Evolutionary conservation across 2,888 invertebrate genomes (phyloP).

Genomic region (Chironomus tentans): DNA sequence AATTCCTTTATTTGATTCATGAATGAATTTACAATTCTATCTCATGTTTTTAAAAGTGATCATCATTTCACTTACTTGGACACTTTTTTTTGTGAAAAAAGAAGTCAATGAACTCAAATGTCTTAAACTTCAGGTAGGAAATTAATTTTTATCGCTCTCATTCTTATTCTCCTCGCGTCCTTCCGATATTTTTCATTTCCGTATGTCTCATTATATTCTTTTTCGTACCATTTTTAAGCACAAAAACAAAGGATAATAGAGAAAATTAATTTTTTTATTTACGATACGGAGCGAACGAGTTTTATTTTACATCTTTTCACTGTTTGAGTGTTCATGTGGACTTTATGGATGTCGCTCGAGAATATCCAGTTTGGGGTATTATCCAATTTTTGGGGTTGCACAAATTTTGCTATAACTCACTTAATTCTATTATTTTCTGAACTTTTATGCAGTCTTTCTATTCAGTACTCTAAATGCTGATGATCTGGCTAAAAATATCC

Average conservation of each 20-base stretch:
- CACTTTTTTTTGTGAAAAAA: constrained; percentile 19
- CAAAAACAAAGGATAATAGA: constrained; percentile 14
- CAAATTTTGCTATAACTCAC: background rate
- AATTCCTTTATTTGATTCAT: background rate
- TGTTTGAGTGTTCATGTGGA: background rate
- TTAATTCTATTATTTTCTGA: background rate
- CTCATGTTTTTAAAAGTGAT: constrained; percentile 1
- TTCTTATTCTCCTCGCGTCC: background rate
- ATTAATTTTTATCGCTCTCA: constrained; percentile 12
- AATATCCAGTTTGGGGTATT: background rate
- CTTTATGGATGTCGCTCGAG: background rate
- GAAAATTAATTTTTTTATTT: constrained; percentile 11
- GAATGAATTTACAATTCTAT: background rate
- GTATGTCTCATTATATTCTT: background rate
- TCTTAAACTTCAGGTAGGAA: constrained; percentile 19
- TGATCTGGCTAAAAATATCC: background rate
- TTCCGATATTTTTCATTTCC: background rate
- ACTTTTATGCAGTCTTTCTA: too few species aligned
- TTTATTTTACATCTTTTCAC: constrained; percentile 17
- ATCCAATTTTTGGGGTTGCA: background rate
- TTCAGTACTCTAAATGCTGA: background rate
- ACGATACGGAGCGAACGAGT: constrained; percentile 1
- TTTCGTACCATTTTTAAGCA: constrained; percentile 11
- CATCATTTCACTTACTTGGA: constrained; percentile 18
- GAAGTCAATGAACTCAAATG: constrained; percentile 25